Evolutionary conservation across 2,113 vertebrate species (phyloP).

Genomic region (Columba janthina): DNA sequence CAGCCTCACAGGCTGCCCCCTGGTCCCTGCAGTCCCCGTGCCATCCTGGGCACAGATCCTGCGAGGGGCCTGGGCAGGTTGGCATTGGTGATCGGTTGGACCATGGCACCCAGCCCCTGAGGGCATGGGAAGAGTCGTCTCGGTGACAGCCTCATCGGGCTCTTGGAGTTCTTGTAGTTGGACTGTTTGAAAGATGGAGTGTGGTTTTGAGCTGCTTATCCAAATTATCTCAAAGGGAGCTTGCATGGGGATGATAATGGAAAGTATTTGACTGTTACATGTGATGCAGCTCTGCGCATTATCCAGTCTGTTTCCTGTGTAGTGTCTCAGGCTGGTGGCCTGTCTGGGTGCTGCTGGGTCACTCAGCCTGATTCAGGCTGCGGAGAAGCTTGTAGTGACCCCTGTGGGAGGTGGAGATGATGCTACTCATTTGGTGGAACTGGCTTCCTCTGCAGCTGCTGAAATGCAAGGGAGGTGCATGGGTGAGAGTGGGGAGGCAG

Average conservation of each 20-base stretch:
- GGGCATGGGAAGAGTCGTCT: background rate
- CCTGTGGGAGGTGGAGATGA: background rate
- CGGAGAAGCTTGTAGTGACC: background rate
- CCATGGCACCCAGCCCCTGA: background rate
- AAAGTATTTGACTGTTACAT: background rate
- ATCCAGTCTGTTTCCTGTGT: background rate
- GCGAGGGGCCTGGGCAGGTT: background rate
- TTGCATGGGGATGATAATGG: background rate
- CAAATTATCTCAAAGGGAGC: background rate
- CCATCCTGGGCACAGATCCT: rapidly evolving
- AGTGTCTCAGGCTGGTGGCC: background rate
- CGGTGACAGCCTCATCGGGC: background rate
- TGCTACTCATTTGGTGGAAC: rapidly evolving
- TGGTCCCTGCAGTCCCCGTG: background rate
- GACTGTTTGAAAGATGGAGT: background rate
- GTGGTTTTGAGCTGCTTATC: background rate
- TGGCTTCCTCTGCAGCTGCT: background rate
- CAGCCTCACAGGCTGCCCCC: background rate
- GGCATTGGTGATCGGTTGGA: background rate
- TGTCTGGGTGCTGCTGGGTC: background rate
- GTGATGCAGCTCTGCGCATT: background rate
- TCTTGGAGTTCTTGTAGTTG: background rate
- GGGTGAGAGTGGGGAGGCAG: background rate
- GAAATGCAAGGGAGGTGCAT: too few species aligned
- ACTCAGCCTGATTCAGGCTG: background rate